Conservation (phyloP, 2,888 invertebrate species). For the Melieria crassipennis region DNA sequence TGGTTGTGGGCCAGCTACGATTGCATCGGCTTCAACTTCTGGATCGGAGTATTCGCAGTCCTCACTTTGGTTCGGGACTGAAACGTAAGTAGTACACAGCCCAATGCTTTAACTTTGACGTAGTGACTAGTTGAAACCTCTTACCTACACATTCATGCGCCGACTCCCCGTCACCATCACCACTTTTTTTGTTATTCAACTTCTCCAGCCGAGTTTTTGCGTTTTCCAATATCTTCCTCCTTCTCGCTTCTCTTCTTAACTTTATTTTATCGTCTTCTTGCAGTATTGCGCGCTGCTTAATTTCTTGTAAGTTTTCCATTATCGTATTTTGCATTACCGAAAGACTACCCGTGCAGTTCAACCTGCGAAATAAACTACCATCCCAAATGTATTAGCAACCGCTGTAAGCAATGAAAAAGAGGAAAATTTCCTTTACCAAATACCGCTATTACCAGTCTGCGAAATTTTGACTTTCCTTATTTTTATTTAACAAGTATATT, state of each 20-base stretch:
- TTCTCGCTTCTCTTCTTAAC: slow-evolving; percentile 41
- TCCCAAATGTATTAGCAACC: too few relatives aligned
- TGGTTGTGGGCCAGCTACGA: not conserved
- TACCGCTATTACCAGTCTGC: too few relatives aligned
- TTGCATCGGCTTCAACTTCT: slow-evolving; percentile 43
- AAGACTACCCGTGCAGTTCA: too few relatives aligned
- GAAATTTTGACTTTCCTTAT: too few relatives aligned
- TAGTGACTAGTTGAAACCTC: not conserved
- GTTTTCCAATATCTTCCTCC: slow-evolving; percentile 43
- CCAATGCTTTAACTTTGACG: not conserved
- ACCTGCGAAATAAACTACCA: too few relatives aligned
- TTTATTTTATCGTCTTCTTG: slow-evolving; percentile 33
- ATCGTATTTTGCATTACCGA: too few relatives aligned
- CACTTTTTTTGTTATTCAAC: slow-evolving; percentile 26
- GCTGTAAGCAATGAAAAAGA: too few relatives aligned
- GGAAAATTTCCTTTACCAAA: too few relatives aligned
- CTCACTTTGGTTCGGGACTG: not conserved
- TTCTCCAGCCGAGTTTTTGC: slow-evolving; percentile 43
- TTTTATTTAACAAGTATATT: too few relatives aligned
- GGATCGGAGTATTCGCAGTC: slow-evolving; percentile 43
- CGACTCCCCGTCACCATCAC: slow-evolving; percentile 25
- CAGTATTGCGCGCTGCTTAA: too few relatives aligned
- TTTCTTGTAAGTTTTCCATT: too few relatives aligned
- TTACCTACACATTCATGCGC: not conserved
- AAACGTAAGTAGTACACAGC: not conserved